Conservation (phyloP, 1,140 invertebrate species). For the Lamellibrachia luymesi region DNA sequence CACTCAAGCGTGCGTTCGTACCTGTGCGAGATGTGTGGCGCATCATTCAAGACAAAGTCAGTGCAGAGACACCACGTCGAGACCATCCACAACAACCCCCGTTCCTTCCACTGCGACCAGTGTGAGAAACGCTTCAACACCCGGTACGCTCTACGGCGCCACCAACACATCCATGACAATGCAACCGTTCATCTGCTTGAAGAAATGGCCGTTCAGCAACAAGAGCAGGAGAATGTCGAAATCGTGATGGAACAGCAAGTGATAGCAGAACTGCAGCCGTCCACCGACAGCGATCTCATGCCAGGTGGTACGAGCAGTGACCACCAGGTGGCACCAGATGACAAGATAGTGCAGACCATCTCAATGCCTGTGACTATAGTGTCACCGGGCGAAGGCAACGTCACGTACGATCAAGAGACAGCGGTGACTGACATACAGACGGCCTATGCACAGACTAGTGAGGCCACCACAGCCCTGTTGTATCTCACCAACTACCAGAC, state of each 20-base stretch:
- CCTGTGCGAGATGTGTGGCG: conserved; percentile 59
- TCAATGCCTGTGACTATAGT: neutral
- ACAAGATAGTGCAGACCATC: neutral
- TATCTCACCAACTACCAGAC: neutral
- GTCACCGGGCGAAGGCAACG: neutral
- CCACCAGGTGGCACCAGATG: neutral
- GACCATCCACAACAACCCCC: conserved; percentile 55
- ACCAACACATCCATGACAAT: conserved; percentile 49
- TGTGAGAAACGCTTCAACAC: conserved; percentile 58
- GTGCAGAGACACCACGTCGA: conserved; percentile 58
- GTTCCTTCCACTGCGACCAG: conserved; percentile 45
- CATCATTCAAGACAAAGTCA: conserved; percentile 58
- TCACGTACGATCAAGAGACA: neutral
- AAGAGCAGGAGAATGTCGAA: neutral
- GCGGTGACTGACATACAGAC: neutral
- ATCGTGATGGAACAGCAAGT: neutral
- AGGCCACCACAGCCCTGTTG: neutral
- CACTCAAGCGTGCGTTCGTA: conserved; percentile 55
- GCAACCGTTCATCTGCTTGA: neutral
- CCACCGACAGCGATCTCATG: neutral
- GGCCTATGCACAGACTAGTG: neutral
- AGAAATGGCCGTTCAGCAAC: neutral
- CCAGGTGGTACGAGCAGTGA: neutral
- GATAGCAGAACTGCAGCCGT: neutral
- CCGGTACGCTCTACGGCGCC: conserved; percentile 54